Conservation (phyloP, 2,888 invertebrate genomes). For the Tachina fera region DNA sequence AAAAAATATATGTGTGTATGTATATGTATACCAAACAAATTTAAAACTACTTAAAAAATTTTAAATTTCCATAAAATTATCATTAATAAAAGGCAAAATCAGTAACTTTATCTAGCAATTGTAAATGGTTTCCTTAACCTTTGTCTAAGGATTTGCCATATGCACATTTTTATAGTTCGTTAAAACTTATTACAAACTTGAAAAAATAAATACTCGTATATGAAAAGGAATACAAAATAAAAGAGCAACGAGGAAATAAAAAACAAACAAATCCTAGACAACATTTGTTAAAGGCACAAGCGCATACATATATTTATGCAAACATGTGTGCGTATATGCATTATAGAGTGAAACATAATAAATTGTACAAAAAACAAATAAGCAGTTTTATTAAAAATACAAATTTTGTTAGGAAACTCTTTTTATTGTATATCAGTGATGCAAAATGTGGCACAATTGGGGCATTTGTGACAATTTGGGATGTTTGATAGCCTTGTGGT, state of each 20-base stretch:
- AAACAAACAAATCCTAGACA: conserved; percentile 31
- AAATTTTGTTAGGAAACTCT: not conserved
- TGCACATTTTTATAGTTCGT: conserved; percentile 23
- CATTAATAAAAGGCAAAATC: conserved; percentile 35
- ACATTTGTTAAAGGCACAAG: not conserved
- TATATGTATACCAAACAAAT: not conserved
- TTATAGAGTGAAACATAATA: not conserved
- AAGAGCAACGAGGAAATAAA: not conserved
- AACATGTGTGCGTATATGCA: no score
- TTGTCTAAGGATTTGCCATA: conserved; percentile 42
- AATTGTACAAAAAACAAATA: not conserved
- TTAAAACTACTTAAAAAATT: conserved; percentile 16
- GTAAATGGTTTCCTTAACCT: conserved; percentile 47
- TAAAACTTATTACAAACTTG: conserved; percentile 20
- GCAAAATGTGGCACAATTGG: no score
- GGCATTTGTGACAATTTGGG: no score
- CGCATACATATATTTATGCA: no score
- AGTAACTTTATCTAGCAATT: conserved; percentile 28
- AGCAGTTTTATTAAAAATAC: not conserved
- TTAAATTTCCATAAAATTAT: conserved; percentile 41
- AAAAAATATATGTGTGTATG: not conserved
- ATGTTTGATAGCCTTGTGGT: no score
- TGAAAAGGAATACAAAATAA: not conserved
- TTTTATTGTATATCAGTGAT: no score
- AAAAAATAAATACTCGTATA: not conserved